Conservation (phyloP, 2,113 vertebrate genomes). For the Leucoraja erinaceus region DNA sequence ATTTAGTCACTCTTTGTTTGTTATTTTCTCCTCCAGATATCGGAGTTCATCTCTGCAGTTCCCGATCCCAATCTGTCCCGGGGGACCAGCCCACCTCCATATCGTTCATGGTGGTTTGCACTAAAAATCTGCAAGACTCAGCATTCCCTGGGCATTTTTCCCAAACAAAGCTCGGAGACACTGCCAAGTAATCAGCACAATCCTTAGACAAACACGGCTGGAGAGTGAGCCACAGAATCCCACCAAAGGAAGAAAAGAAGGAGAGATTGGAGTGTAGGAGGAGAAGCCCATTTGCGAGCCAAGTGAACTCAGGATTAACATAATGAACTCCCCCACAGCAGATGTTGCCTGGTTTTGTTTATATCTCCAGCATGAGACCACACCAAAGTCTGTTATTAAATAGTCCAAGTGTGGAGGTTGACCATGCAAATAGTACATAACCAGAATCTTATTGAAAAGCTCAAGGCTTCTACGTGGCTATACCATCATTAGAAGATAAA, state of each 20-base stretch:
- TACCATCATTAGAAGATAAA: background rate
- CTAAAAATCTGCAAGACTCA: background rate
- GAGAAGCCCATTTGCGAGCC: background rate
- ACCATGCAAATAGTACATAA: background rate
- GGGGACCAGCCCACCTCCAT: slow-evolving; percentile 6
- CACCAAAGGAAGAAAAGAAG: background rate
- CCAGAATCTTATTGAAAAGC: background rate
- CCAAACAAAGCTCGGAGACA: background rate
- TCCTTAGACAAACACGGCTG: background rate
- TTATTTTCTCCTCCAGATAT: background rate
- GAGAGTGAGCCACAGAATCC: background rate
- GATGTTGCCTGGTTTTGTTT: slow-evolving; percentile 18
- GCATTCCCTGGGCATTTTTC: slow-evolving; percentile 5
- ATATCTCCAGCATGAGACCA: slow-evolving; percentile 20
- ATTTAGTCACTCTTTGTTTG: slow-evolving; percentile 1
- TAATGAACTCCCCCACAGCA: slow-evolving; percentile 36
- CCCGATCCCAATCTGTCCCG: background rate
- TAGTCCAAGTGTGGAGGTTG: slow-evolving; percentile 1
- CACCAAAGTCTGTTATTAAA: slow-evolving; percentile 15
- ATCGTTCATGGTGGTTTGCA: slow-evolving; percentile 1
- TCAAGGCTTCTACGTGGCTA: background rate
- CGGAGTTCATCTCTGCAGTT: background rate
- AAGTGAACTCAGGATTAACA: slow-evolving; percentile 22
- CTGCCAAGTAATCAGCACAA: slow-evolving; percentile 3
- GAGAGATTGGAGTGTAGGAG: slow-evolving; percentile 25